A percentile compares a stretch with the other conserved stretches of the same genome.
Conservation (phyloP, 2,888 invertebrate species). For the Drosophila greeni region DNA sequence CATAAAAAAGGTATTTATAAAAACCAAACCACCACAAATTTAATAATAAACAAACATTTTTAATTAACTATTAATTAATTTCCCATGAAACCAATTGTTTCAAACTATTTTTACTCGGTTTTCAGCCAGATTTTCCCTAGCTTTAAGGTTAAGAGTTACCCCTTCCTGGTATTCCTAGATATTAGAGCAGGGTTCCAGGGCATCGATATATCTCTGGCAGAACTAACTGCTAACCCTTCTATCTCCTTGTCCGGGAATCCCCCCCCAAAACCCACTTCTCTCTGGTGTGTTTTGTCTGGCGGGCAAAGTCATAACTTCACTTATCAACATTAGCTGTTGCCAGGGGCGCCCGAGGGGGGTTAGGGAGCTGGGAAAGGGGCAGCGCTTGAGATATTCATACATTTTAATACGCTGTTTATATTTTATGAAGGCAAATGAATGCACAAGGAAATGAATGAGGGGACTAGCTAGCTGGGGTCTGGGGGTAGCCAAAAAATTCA, state of each 20-base stretch:
- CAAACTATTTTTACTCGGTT: not conserved
- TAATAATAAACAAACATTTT: no score
- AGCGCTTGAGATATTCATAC: conserved; percentile 73
- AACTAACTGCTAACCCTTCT: conserved; percentile 7
- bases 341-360: conserved; percentile 5
- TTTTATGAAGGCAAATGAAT: conserved; percentile 75
- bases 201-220: conserved; percentile 11
- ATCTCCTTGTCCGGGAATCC: not conserved
- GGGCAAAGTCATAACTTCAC: conserved; percentile 74
- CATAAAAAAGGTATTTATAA: no score
- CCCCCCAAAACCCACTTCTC: not conserved
- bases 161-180: not conserved
- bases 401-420: conserved; percentile 75
- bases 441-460: conserved; percentile 70
- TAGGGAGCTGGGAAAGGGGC: conserved; percentile 9
- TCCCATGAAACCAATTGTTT: no score
- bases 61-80: no score
- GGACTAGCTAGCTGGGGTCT: not conserved
- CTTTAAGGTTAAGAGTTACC: not conserved
- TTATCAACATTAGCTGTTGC: conserved; percentile 75
- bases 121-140: not conserved
- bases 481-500: conserved; percentile 62
- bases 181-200: not conserved
- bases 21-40: no score
- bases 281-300: conserved; percentile 50